Evolutionary conservation across 2,888 invertebrate genomes (phyloP).

Genomic region (Darwinula stevensoni): DNA sequence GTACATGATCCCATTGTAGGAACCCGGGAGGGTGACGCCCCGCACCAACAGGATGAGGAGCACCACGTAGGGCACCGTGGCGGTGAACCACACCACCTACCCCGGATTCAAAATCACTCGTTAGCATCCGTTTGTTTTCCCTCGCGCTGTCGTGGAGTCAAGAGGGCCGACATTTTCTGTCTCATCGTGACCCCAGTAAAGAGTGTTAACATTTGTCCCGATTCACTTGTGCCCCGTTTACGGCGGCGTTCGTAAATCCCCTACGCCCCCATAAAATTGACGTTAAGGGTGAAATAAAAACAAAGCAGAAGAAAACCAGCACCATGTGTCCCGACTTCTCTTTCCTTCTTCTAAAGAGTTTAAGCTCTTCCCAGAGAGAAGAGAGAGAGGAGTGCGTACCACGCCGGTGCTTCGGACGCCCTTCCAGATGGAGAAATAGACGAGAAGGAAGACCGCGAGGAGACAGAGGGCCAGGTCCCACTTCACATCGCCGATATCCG

Average conservation of each 20-base stretch:
- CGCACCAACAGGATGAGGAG: constrained; percentile 49
- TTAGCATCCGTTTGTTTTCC: background rate
- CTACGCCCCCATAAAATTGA: too few species aligned
- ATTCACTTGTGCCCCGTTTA: too few species aligned
- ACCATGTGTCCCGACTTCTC: too few species aligned
- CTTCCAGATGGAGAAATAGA: constrained; percentile 90
- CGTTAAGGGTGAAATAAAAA: too few species aligned
- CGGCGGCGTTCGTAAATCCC: too few species aligned
- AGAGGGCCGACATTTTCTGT: too few species aligned
- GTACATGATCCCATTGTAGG: constrained; percentile 52
- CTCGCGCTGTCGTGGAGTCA: background rate
- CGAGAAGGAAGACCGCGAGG: constrained; percentile 62
- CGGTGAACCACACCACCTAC: constrained; percentile 82
- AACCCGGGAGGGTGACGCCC: constrained; percentile 58
- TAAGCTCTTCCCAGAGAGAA: too few species aligned
- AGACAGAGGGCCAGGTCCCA: constrained; percentile 65
- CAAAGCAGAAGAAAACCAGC: too few species aligned
- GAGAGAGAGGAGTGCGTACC: constrained; percentile 30
- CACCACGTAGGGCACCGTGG: constrained; percentile 67
- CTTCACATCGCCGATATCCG: constrained; percentile 62
- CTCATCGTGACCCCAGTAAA: too few species aligned
- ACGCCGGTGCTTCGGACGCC: constrained; percentile 75
- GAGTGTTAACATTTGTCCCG: too few species aligned
- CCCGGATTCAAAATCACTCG: too few species aligned
- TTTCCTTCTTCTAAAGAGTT: too few species aligned